Evolutionary conservation across 2,113 vertebrate genomes (phyloP), one percentile per base, ranked within the genome.

Genomic region (Percina caprodes): DNA sequence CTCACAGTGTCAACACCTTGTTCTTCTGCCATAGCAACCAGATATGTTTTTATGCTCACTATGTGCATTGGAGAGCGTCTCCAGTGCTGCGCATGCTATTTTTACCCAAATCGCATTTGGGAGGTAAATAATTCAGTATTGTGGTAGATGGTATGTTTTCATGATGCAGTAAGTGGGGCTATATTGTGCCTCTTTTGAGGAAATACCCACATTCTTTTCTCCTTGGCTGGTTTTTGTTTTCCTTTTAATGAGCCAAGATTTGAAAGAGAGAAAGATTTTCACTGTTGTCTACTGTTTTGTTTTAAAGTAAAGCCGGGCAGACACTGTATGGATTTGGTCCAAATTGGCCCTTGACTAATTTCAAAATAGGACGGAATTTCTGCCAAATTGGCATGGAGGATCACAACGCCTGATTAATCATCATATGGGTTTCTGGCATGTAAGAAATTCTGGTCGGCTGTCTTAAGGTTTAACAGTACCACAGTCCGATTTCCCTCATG

Each of bases 51-150:
- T 51, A 52, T 72, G 72, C 69, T 80, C 52, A 21, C 73, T 33
- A 18, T 67, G 33, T 48, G 55, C 68, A 52, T 61, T 51, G 42
- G 21, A 60, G 35, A 30, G 51, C 16, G 45, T 69, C 30, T 72
- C n/a, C 72, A 58, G 67, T 54, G 30, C 23, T 18, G 30, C 30
- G 45, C 58, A 35, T 70, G 90, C 82, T 90, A 89, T 92, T 93
- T 92, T 84, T 87, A 88, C 80, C 59, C 23, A 66, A 74, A 74
- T 75, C 33, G 69, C 69, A 62, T 69, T 14, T 66, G 33, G 67
- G 66, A 88, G 78, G 79, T 93, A 69, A 92, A 93, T 94, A 86
- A 93, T 94, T 92, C 80, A 93, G 70, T 59, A 62, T 54, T 30
- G 65, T 30, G 48, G 26, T 35, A 3, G 48, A 52, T 52, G 66